Evolutionary conservation across 2,888 invertebrate genomes (phyloP).

Genomic region (Gandaritis pyraliata): DNA sequence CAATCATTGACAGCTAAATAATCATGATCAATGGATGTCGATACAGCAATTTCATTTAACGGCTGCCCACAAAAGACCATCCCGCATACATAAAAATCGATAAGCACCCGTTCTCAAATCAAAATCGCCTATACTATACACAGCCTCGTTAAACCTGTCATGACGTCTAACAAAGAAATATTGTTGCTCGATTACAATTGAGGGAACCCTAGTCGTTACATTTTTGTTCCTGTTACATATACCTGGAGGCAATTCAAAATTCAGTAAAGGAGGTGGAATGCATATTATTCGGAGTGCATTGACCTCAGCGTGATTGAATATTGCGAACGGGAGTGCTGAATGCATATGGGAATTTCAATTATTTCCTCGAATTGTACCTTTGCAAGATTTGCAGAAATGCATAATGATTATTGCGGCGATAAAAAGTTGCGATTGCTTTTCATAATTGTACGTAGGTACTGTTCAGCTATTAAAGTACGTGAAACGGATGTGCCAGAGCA

Average conservation of each 20-base stretch:
- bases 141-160: conserved; percentile 60
- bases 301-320: conserved; percentile 56
- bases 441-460: conserved; percentile 28
- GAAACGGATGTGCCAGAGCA: conserved; percentile 59
- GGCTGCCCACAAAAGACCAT: conserved; percentile 62
- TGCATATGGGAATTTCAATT: conserved; percentile 38
- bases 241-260: conserved; percentile 61
- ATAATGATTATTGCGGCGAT: conserved; percentile 10
- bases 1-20: conserved; percentile 66
- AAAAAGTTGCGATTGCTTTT: conserved; percentile 30
- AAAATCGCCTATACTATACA: conserved; percentile 47
- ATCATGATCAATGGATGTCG: conserved; percentile 64
- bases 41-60: conserved; percentile 67
- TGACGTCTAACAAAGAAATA: conserved; percentile 55
- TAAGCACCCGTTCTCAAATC: conserved; percentile 58
- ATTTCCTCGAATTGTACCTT: conserved; percentile 32
- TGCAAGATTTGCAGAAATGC: conserved; percentile 26
- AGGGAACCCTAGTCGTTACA: conserved; percentile 54
- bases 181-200: conserved; percentile 60
- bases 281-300: conserved; percentile 60
- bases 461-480: conserved; percentile 40
- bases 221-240: conserved; percentile 59
- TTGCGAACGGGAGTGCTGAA: conserved; percentile 40
- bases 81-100: conserved; percentile 64
- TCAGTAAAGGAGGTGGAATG: conserved; percentile 62